phyloP scores from a whole-genome alignment of 2,888 invertebrate genomes.

The Cheilosia vulpina region DNA sequence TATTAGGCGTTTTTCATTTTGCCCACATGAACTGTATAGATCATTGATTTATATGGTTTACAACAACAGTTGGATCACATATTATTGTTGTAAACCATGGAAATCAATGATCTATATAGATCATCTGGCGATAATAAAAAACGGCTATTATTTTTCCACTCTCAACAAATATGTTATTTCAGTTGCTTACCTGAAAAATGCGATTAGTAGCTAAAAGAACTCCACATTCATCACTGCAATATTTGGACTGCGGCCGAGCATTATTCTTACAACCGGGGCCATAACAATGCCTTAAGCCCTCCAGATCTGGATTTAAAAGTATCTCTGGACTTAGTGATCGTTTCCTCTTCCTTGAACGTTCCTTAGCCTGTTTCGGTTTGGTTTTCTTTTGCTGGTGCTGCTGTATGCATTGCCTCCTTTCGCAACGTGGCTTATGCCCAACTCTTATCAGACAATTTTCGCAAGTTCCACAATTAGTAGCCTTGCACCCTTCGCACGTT shows the following conservation, averaged over 20 bases:
- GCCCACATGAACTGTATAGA: no score
- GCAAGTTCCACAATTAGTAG: slow-evolving; percentile 82
- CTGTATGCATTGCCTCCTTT: slow-evolving; percentile 84
- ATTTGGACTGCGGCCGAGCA: slow-evolving; percentile 93
- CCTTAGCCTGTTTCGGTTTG: slow-evolving; percentile 79
- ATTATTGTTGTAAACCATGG: no score
- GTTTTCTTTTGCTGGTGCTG: slow-evolving; percentile 77
- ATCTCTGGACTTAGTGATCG: slow-evolving; percentile 81
- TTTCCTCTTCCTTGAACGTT: slow-evolving; percentile 79
- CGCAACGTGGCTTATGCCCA: slow-evolving; percentile 84
- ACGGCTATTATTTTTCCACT: no score
- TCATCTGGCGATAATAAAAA: no score
- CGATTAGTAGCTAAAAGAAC: slow-evolving; percentile 93
- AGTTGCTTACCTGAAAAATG: slow-evolving; percentile 86
- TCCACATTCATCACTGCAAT: slow-evolving; percentile 97
- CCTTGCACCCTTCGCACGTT: slow-evolving; percentile 89
- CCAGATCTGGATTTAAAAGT: slow-evolving; percentile 84
- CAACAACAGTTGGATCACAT: no score
- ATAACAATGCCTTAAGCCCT: slow-evolving; percentile 92
- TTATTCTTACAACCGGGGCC: slow-evolving; percentile 94
- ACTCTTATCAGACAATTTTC: slow-evolving; percentile 81
- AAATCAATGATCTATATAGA: no score
- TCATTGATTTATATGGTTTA: no score
- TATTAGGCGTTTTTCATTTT: no score
- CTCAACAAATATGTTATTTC: not conserved